phyloP scores from a whole-genome alignment of 2,113 vertebrate species.

The Corvus hawaiiensis region DNA sequence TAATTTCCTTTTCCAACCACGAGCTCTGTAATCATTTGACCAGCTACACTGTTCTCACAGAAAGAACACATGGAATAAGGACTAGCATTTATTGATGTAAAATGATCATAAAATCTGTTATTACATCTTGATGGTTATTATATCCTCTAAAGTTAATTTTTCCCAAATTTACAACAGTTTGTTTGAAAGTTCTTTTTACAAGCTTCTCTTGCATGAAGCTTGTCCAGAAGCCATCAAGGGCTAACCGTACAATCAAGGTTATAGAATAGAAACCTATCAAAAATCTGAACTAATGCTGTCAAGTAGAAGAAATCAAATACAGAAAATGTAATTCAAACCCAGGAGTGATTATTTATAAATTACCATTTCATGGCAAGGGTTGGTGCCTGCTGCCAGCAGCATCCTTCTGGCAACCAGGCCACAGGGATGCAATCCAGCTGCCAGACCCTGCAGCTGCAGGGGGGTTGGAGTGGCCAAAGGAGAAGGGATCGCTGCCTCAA shows the following conservation, averaged over 20 bases:
- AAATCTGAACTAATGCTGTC: not conserved
- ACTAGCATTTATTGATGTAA: not conserved
- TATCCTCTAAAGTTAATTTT: not conserved
- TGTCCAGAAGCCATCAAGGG: not conserved
- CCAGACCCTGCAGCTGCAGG: not conserved
- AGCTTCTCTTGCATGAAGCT: not conserved
- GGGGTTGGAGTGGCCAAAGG: not conserved
- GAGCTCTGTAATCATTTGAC: not conserved
- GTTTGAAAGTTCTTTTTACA: not conserved
- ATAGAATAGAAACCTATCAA: not conserved
- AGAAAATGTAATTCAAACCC: not conserved
- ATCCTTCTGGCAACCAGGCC: not conserved
- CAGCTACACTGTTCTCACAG: not conserved
- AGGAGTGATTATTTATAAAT: not conserved
- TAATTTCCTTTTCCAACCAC: not conserved
- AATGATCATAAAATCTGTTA: not conserved
- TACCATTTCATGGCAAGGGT: not conserved
- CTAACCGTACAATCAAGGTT: not conserved
- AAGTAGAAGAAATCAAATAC: not conserved
- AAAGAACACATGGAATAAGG: not conserved
- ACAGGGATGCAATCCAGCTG: not conserved
- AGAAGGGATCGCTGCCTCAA: not conserved
- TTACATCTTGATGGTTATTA: not conserved
- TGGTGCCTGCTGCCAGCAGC: not conserved
- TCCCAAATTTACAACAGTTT: not conserved